Evolutionary conservation across 64 coral and sea anemone genomes (phyloP), one percentile per base, ranked within the genome.

Genomic region (Montipora foliosa): DNA sequence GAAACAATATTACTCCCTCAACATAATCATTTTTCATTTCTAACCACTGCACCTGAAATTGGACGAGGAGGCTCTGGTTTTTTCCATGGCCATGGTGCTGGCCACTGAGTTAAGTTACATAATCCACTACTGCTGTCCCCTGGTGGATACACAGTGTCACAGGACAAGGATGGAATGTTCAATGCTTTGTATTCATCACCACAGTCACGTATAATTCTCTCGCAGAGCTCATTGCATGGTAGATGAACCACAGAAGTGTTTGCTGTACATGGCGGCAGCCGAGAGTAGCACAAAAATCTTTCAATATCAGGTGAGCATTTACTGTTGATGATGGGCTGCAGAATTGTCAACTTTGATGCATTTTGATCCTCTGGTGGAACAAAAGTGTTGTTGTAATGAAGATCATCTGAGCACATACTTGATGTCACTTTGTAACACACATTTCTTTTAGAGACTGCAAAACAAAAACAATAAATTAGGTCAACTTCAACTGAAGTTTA

Each of bases 61-160:
- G 53, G 84, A 60, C 73, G 87, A 46, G 20, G 12, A 53, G 72
- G 72, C 12, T 76, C 76, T 11, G 87, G 87, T 11, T 77, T 89
- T 89, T 76, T 89, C 87, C 74, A 89, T 8, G 92, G 87, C 95
- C 95, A 96, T 6, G 90, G 86, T 44, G 70, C 95, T 59, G 95
- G 95, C 95, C 95, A 96, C 5, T 48, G 71, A 24, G 46, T 78
- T 20, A 96, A 77, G 37, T 80, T 70, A 90, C 95, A 96, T n/a
- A 93, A 45, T 71, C 87, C 95, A 79, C 72, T 93, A 13, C 51
- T 59, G 29, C 72, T 79, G 9, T 25, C 80, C 17, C 72, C 49
- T 19, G 74, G 72, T 7, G 95, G 95, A 75, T 87, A 89, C 6
- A 96, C 6, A 29, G 44, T 29, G 10, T 96, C 95, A 84, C 95